Base-by-base conservation (phyloP, 2,888 invertebrate species). In the Boloria euphrosyne region DNA sequence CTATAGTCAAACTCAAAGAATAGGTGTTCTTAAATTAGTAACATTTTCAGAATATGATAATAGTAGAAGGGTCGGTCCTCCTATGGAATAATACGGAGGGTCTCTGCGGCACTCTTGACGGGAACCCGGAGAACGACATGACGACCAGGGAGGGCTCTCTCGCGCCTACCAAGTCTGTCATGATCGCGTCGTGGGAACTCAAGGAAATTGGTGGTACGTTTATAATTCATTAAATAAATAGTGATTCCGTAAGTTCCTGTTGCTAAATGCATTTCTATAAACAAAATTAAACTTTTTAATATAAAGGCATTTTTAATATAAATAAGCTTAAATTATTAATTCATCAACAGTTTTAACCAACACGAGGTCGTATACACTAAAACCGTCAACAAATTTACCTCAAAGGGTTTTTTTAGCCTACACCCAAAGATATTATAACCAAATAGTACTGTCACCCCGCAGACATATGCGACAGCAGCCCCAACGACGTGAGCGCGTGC, bases 61-160 rank as follows among this genome's bases (percentile, higher is more conserved):
- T 95, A 69, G 87, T 97, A 0, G 95, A 95, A 79, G 95, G 95
- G 0, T 92, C 94, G 1, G 94, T 95, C 27, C 92, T 93, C 2
- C 83, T 96, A 46, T 97, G 96, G 96, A 96, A 96, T 77, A 94
- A 95, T 75, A 96, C 97, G 0, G 94, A 94, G 69, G 98, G 98
- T 63, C 89, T 98, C 0, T 98, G 98, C 79, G 98, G 98, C 0
- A 93, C 91, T 0, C 86, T 96, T 73, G 96, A 98, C 81, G 96
- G 96, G 0, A 93, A 94, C 75, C 84, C 90, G 5, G 86, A 85
- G 7, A 96, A 97, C 77, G 97, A 98, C 81, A 90, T 96, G 71
- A 81, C 86, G 44, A 94, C 93, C 0, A 93, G 93, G 74, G 94
- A 94, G 44, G 95, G 95, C 0, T 85, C 81, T 0, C 75, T 86